Evolutionary conservation across 2,113 vertebrate genomes (phyloP), one percentile per base, ranked within the genome.

Genomic region (Callaeas wilsoni): DNA sequence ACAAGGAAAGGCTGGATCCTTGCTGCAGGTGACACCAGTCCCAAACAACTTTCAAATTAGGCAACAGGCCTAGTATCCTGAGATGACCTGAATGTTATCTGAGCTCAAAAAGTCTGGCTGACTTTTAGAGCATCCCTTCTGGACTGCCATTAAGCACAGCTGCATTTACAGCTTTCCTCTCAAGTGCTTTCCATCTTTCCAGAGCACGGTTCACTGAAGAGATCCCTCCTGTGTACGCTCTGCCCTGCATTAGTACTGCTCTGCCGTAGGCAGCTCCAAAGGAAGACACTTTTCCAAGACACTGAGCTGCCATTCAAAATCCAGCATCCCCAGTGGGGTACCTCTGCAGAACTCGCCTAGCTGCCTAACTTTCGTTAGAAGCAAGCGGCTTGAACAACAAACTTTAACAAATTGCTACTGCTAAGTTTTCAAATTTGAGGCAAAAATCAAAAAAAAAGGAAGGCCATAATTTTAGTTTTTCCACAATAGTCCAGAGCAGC

Each of bases 341-440:
- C 21, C 18, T 49, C 44, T 27, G 59, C 42, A 78, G 87, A 75
- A 65, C 49, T 37, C 0, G 2, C 35, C 22, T 7, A 55, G 32
- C 41, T 69, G 44, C 25, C 9, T 29, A 71, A 26, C 14, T 52
- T 63, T 32, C 4, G 2, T 30, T 37, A 37, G 56, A 67, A 65
- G 41, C 16, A 2, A 37, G 32, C 0, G 0, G n/a, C 17, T 42
- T n/a, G 29, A 67, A 71, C 52, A 52, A 62, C 19, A 67, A 53
- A 14, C 10, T 41, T 50, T 4, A n/a, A 42, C 12, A 46, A 73
- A 53, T 6, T 14, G 78, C 50, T 76, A 39, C 50, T 12, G 32
- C 20, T 32, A 33, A 19, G 39, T 42, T 74, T 79, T 53, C 60
- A 60, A 25, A 53, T 32, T 41, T 64, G 39, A 69, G 62, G 41